Evolutionary conservation across 2,888 invertebrate species (phyloP), one percentile per base, ranked within the genome.

Genomic region (Melieria crassipennis): DNA sequence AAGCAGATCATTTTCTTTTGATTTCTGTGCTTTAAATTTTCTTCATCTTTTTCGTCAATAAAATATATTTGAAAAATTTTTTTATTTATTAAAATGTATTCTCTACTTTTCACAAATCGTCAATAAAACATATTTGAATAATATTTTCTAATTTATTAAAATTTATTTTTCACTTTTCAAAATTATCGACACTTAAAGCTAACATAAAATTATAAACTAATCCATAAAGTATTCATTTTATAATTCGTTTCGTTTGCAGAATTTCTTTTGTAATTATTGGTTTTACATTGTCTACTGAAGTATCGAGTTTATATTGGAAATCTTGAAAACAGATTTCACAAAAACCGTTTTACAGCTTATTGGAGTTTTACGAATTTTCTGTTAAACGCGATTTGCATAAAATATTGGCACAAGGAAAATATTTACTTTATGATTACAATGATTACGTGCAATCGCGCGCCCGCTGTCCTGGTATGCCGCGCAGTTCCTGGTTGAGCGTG

Each of bases 401-500:
- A 43, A 30, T 56, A 68, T 57, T 68, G 64, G 68, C 71, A 71
- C 68, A 42, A 60, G 48, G 52, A 61, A 52, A 62, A 46, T 63
- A 56, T 55, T 50, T 61, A 45, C 48, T 10, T 57, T 43, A 4
- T n/a, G n/a, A n/a, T n/a, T n/a, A n/a, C 30, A 42, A 52, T n/a
- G 9, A 16, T 79, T 85, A 88, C 73, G 88, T 88, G 82, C 89
- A 89, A 80, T 89, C 87, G 74, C 80, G 83, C 46, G 84, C 79
- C n/a, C 84, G 79, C 72, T 86, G 86, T 52, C 87, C 84, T 7
- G 84, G 80, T 73, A 87, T 86, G 55, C 88, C 88, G 67, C 89
- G 84, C 45, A 91, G 80, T 79, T 89, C 90, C 73, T 88, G 87
- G 78, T 89, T 91, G 48, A 94, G 84, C 0, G 93, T 91, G 45